A percentile compares a stretch with the other conserved stretches of the same genome.
Evolutionary conservation across 2,113 vertebrate species (phyloP).

Genomic region (Rhinoptilus africanus): DNA sequence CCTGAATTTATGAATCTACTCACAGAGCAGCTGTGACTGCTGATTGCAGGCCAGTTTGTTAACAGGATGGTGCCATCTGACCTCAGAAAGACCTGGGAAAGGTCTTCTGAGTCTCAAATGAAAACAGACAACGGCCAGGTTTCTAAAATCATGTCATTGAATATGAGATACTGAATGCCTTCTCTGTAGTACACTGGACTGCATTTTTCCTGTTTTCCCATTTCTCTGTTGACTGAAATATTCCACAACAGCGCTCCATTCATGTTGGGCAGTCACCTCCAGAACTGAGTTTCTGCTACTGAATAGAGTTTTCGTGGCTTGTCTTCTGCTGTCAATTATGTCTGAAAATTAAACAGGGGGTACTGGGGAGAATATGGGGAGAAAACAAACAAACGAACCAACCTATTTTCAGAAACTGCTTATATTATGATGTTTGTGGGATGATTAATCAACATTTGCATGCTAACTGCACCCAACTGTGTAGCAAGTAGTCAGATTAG

Average conservation of each 20-base stretch:
- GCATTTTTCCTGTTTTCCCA: conserved; percentile 2
- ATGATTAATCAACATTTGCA: neutral
- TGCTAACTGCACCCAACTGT: neutral
- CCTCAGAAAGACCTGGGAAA: neutral
- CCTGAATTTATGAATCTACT: neutral
- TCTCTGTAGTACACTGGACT: neutral
- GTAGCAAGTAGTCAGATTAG: neutral
- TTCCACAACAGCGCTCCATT: neutral
- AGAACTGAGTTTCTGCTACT: neutral
- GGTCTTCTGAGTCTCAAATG: neutral
- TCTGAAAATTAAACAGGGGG: neutral
- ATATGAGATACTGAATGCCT: neutral
- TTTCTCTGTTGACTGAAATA: neutral
- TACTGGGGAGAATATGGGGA: neutral
- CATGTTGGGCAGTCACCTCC: neutral
- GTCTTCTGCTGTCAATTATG: neutral
- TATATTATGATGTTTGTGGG: neutral
- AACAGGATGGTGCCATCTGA: neutral
- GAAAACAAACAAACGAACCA: neutral
- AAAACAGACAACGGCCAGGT: neutral
- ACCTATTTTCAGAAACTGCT: neutral
- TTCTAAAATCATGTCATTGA: neutral
- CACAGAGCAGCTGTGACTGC: neutral
- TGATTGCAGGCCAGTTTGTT: neutral
- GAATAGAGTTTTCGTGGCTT: neutral